Evolutionary conservation across 2,888 invertebrate genomes (phyloP).

Genomic region (Nomada fucata): DNA sequence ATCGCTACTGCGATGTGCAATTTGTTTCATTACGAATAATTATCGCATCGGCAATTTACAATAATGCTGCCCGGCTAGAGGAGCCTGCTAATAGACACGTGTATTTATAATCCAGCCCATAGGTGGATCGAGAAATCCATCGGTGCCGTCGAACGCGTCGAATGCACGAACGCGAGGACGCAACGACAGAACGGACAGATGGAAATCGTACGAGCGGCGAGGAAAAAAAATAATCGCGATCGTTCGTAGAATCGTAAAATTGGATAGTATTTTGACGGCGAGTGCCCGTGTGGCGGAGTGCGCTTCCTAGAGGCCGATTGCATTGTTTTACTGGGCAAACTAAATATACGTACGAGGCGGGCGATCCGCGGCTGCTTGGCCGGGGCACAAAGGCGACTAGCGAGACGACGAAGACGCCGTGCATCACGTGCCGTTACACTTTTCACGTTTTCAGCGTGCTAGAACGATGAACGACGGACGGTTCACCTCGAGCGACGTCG

Average conservation of each 20-base stretch:
- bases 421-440: conserved; percentile 78
- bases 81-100: not conserved
- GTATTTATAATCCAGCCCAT: not conserved
- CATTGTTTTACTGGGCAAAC: conserved; percentile 80
- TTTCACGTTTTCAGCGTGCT: conserved; percentile 73
- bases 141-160: no score
- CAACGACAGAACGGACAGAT: not conserved
- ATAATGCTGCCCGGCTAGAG: not conserved
- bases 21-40: conserved; percentile 17
- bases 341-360: conserved; percentile 80
- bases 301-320: conserved; percentile 80
- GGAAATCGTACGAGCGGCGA: not conserved
- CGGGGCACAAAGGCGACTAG: conserved; percentile 70
- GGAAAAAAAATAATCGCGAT: conserved; percentile 33
- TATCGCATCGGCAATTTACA: conserved; percentile 14
- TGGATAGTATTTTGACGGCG: conserved; percentile 57
- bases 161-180: not conserved
- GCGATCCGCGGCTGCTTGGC: conserved; percentile 79
- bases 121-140: no score
- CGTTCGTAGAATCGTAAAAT: conserved; percentile 51
- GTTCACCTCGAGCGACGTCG: conserved; percentile 16
- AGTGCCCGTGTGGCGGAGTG: conserved; percentile 40
- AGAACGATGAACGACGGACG: conserved; percentile 53
- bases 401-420: conserved; percentile 57
- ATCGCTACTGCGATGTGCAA: conserved; percentile 21